These are phyloP conservation scores for Amblyopsis rosae DNA, from an alignment of 2,113 vertebrate species.

Conservation along the genomic window DNA sequence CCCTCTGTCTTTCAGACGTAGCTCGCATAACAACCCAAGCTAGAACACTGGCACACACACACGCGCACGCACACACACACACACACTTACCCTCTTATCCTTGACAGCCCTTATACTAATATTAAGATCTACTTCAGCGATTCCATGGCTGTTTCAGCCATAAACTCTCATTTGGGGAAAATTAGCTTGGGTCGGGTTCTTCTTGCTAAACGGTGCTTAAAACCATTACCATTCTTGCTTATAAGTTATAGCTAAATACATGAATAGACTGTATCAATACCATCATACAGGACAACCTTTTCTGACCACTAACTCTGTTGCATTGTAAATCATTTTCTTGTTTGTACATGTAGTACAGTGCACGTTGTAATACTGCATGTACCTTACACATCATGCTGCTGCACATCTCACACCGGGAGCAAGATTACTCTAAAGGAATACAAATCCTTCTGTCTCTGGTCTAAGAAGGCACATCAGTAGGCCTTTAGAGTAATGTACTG, in stretches of 20 bases:
- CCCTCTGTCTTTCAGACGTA: slow-evolving; percentile 61
- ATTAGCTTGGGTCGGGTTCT: slow-evolving; percentile 69
- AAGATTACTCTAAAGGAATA: too few relatives aligned
- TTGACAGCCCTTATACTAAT: slow-evolving; percentile 70
- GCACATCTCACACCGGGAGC: too few relatives aligned
- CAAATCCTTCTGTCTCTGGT: too few relatives aligned
- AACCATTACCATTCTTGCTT: slow-evolving; percentile 75
- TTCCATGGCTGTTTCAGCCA: slow-evolving; percentile 69
- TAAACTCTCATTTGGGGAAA: slow-evolving; percentile 79
- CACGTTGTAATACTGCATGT: slow-evolving; percentile 25
- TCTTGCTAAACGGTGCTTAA: slow-evolving; percentile 74
- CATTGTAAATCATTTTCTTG: slow-evolving; percentile 48
- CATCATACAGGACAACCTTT: slow-evolving; percentile 64
- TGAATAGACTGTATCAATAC: slow-evolving; percentile 61
- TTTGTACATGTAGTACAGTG: too few relatives aligned
- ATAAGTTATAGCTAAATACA: slow-evolving; percentile 67
- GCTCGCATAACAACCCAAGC: slow-evolving; percentile 43
- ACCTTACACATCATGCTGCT: slow-evolving; percentile 40
- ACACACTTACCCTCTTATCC: slow-evolving; percentile 64
- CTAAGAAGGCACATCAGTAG: too few relatives aligned
- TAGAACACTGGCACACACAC: slow-evolving; percentile 15
- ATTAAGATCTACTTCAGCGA: slow-evolving; percentile 77
- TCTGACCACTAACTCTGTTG: slow-evolving; percentile 49
- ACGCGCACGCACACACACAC: slow-evolving; percentile 35
- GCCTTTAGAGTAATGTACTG: too few relatives aligned